Evolutionary conservation across 1,140 invertebrate genomes (phyloP).

Genomic region (Drosophila micromelanica): DNA sequence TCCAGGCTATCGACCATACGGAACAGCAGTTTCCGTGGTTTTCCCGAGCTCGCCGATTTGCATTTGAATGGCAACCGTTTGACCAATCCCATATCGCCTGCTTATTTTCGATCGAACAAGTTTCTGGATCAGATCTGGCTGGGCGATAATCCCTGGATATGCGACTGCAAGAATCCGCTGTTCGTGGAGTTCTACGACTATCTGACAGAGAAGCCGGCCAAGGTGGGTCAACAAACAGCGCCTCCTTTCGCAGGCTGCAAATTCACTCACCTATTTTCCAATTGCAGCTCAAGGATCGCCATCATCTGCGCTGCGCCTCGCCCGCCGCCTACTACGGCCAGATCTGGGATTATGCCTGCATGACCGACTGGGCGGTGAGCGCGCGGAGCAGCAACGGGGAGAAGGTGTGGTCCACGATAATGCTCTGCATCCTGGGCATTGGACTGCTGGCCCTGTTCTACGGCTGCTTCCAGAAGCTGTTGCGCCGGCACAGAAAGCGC

Average conservation of each 20-base stretch:
- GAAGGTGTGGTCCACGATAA: slow-evolving; percentile 87
- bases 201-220: slow-evolving; percentile 86
- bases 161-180: slow-evolving; percentile 87
- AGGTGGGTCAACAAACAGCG: slow-evolving; percentile 68
- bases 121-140: slow-evolving; percentile 86
- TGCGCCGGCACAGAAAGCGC: slow-evolving; percentile 83
- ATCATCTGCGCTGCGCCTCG: slow-evolving; percentile 86
- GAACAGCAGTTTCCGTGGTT: slow-evolving; percentile 20
- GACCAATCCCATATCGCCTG: slow-evolving; percentile 86
- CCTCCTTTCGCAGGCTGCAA: too few relatives aligned
- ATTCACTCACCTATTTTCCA: background rate
- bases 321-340: slow-evolving; percentile 87
- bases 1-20: slow-evolving; percentile 49
- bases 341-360: slow-evolving; percentile 88
- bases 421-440: slow-evolving; percentile 84
- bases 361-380: slow-evolving; percentile 86
- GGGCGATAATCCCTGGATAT: slow-evolving; percentile 90
- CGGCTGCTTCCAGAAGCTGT: slow-evolving; percentile 82
- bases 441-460: slow-evolving; percentile 25
- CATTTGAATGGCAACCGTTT: slow-evolving; percentile 88
- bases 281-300: slow-evolving; percentile 62
- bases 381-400: slow-evolving; percentile 83
- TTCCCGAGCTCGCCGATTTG: slow-evolving; percentile 25
- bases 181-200: slow-evolving; percentile 87
- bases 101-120: slow-evolving; percentile 87